Base-by-base conservation (phyloP, 2,113 vertebrate species). In the Malaclemys terrapin region DNA sequence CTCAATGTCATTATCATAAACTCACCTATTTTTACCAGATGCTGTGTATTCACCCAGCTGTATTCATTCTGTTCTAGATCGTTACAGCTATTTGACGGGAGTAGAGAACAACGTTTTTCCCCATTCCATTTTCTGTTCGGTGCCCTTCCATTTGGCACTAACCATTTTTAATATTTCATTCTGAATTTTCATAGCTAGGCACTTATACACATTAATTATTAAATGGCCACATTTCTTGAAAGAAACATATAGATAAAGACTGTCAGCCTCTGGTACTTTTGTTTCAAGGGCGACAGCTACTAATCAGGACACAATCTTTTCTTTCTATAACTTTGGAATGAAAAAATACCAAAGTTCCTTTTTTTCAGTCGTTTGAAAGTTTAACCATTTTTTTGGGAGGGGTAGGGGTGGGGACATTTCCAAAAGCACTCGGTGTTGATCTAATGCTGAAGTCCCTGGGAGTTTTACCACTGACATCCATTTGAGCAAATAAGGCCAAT, bases 171-270 rank as follows among this genome's bases (percentile, higher is more conserved):
- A 97, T 98, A 97, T 97, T 98, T 98, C 53, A 98, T 98, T 91
- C 82, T 93, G 89, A 87, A 93, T 97, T 96, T 97, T 96, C 97
- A 94, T 95, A 92, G 94, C 91, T 24, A 97, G 94, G 94, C 95
- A 97, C 97, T 98, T 98, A 96, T 29, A 84, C 92, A 69, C 93
- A 97, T 98, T 25, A 96, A 98, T 97, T 96, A 97, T 98, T 98
- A 80, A 98, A 80, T n/a, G 72, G 31, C 53, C 89, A 83, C 10
- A 1, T 85, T 96, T 92, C 92, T 89, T 78, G 83, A 91, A 89
- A 65, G 81, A 80, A 95, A 94, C 49, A 84, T 94, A 91, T 80
- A 95, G 87, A 85, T 82, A 49, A 45, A 90, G 94, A 52, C 87
- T 93, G 88, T 27, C 81, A n/a, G 69, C 89, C 80, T 84, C 54